A percentile compares a stretch with the other conserved stretches of the same genome.
These are phyloP conservation scores for Leptinotarsa haldemani DNA, from an alignment of 2,888 invertebrate genomes.

Conservation along the genomic window DNA sequence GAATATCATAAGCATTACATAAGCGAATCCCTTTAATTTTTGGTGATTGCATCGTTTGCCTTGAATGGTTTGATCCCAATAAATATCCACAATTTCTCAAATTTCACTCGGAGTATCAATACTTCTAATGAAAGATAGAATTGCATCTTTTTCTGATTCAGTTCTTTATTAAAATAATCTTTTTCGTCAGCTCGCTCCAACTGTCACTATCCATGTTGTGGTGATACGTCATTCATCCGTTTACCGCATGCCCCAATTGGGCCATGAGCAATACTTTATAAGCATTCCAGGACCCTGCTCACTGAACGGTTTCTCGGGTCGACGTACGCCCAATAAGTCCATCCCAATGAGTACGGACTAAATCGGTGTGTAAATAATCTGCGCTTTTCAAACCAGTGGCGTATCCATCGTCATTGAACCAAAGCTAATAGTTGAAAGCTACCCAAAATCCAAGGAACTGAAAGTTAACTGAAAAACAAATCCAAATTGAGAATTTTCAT, in stretches of 20 bases:
- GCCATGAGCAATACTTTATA: slow-evolving; percentile 2
- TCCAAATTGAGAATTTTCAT: no score
- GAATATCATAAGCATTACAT: no score
- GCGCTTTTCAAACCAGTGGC: slow-evolving; percentile 10
- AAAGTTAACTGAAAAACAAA: no score
- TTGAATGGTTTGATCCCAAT: no score
- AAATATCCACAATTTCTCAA: no score
- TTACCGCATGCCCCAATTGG: slow-evolving; percentile 7
- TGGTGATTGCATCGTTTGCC: no score
- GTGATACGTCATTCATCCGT: background rate
- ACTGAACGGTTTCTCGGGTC: slow-evolving; percentile 58
- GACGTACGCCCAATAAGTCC: slow-evolving; percentile 50
- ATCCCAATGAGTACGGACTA: slow-evolving; percentile 30
- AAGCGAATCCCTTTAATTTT: no score
- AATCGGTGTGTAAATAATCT: slow-evolving; percentile 33
- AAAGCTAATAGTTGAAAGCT: no score
- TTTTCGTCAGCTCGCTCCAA: background rate
- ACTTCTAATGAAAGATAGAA: no score
- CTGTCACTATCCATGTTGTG: background rate
- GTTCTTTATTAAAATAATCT: background rate
- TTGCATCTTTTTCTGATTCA: background rate
- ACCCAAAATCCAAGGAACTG: no score
- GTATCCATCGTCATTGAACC: background rate
- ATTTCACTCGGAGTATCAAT: no score
- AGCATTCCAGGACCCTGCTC: slow-evolving; percentile 24